Base-by-base conservation (phyloP, 2,797 vertebrate genomes). In the Rousettus madagascariensis region DNA sequence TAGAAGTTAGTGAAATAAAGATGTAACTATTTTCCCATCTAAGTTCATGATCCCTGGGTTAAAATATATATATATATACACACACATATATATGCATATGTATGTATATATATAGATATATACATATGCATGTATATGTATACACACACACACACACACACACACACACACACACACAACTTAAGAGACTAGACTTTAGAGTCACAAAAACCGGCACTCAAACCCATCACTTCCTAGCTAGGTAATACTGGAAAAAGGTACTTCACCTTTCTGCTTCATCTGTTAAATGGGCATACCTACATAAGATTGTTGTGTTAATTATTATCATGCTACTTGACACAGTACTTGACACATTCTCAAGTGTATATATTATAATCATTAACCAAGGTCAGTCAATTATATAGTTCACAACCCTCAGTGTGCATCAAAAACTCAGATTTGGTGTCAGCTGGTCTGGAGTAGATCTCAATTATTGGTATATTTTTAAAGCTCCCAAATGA, bases 401-500 rank as follows among this genome's bases (percentile, higher is more conserved):
- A 78, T 68, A 87, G 36, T 68, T 86, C 55, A 53, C 17, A 66
- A 75, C 7, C 11, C 28, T 91, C 57, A 74, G 1, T 49, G n/a
- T 78, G 20, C 12, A 90, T 77, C 57, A 83, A 49, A 77, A 91
- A 82, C 61, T 85, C 59, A 77, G 16, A 77, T 28, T 49, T 83
- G 6, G 11, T 43, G 20, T 84, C 57, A 87, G n/a, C 9, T 87
- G 59, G 22, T 77, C 30, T 93, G n/a, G 17, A n/a, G 7, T 63
- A 41, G 66, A 90, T 79, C 36, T 49, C 46, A 86, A 46, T n/a
- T 82, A 88, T 0, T 57, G 28, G 15, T 68, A 59, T 8, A 69
- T 41, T 86, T 91, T 74, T 80, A 78, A 92, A 96, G n/a, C 26
- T 96, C 51, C 11, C 51, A 90, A 36, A 17, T 85, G 22, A 94